phyloP scores from a whole-genome alignment of 2,888 invertebrate genomes.

The Phyllotreta cruciferae region DNA sequence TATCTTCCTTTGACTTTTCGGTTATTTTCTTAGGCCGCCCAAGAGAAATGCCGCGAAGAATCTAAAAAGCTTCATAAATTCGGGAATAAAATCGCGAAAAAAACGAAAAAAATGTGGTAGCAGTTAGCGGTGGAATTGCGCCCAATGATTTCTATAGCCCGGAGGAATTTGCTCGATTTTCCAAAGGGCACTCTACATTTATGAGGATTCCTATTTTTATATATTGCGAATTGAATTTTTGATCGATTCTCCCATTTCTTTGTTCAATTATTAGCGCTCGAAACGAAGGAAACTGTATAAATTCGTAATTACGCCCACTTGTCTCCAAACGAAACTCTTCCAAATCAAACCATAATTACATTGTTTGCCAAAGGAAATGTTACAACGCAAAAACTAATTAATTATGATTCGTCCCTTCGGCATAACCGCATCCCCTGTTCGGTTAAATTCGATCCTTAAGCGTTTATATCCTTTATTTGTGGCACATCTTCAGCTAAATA shows the following conservation, averaged over 20 bases:
- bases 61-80: background rate
- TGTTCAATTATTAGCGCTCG: background rate
- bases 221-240: background rate
- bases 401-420: too few species aligned
- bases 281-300: too few species aligned
- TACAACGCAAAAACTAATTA: too few species aligned
- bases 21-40: constrained; percentile 22
- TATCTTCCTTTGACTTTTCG: constrained; percentile 24
- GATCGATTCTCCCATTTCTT: background rate
- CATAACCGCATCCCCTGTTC: too few species aligned
- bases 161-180: constrained; percentile 15
- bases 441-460: background rate
- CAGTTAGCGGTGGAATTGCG: too few species aligned
- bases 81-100: constrained; percentile 1
- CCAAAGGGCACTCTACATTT: constrained; percentile 34
- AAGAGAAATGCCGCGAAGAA: constrained; percentile 1
- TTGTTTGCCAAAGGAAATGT: too few species aligned
- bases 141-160: too few species aligned
- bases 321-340: too few species aligned
- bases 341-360: too few species aligned
- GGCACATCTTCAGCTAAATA: constrained; percentile 19
- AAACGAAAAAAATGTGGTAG: background rate
- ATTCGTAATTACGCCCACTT: too few species aligned
- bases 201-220: constrained; percentile 12
- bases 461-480: constrained; percentile 18